phyloP scores from a whole-genome alignment of 1,140 invertebrate species.

The Caenorhabditis tropicalis region DNA sequence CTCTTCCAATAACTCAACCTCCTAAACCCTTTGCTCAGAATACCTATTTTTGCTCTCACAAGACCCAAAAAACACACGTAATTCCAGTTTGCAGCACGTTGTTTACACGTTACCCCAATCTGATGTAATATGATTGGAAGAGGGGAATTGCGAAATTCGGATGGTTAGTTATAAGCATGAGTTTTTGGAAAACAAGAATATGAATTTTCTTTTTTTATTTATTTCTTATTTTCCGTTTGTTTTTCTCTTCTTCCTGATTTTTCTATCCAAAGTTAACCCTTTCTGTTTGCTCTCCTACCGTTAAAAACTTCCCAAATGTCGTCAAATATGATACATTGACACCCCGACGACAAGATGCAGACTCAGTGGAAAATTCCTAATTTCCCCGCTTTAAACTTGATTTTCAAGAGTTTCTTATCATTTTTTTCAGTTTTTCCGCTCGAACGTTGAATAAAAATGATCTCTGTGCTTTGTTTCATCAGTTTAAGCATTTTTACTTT shows the following conservation, averaged over 20 bases:
- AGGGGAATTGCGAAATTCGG: background rate
- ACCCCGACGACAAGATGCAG: background rate
- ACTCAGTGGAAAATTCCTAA: background rate
- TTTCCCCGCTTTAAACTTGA: background rate
- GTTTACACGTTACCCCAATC: background rate
- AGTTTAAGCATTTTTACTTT: background rate
- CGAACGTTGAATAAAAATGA: background rate
- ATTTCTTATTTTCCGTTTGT: background rate
- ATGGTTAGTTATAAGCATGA: background rate
- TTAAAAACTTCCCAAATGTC: background rate
- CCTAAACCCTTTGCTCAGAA: too few relatives aligned
- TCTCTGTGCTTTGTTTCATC: too few relatives aligned
- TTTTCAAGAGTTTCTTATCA: background rate
- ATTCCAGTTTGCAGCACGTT: background rate
- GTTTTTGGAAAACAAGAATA: background rate
- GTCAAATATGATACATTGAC: background rate
- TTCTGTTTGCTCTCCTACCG: background rate
- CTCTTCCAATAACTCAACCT: too few relatives aligned
- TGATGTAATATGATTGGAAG: constrained; percentile 19
- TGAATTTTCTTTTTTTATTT: background rate
- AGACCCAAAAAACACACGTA: background rate
- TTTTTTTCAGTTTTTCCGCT: background rate
- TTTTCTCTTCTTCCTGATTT: background rate
- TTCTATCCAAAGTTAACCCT: background rate
- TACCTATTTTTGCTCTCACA: too few relatives aligned